Base-by-base conservation (phyloP, 37 sponge, comb jelly and placozoan species). In the Amphimedon queenslandica region DNA sequence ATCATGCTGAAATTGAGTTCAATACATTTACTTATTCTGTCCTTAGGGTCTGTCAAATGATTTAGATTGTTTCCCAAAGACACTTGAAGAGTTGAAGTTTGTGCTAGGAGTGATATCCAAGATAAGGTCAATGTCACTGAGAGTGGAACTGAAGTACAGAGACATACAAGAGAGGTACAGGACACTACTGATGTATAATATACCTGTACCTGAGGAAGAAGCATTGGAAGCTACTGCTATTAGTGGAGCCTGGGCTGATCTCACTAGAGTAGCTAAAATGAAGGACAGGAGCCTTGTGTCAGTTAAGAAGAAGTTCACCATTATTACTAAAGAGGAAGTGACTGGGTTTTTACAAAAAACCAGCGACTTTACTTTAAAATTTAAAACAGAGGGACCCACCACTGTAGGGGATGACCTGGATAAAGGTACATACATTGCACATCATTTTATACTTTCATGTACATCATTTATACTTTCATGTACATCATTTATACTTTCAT, bases 271-370 rank as follows among this genome's bases (percentile, higher is more conserved):
- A 76, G 90, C 87, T 28, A 82, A 58, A 57, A 74, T 77, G 72
- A 71, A 86, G 4, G 93, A 98, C 76, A 77, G 84, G 58, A 84
- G 88, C 66, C 82, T 98, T 37, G 82, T 98, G 57, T 72, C 64
- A 42, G 99, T 94, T 58, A 98, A 98, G 89, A 92, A 87, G 77
- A 92, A 92, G 77, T 98, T 98, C 79, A 98, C 90, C 37, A 71
- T 75, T 69, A 98, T 92, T 70, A 98, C 96, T 16, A 58, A 82
- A 27, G 78, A 92, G 40, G 86, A 98, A 64, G 99, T 98, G 66
- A 58, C 63, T 30, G 78, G 78, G 21, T 98, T 98, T 69, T 69
- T 61, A 35, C 55, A 38, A 39, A 83, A 86, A 6, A 82, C 82
- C 42, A 56, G 75, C 38, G 70, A 68, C 31, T 90, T 98, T 64